phyloP scores from a whole-genome alignment of 92 coral and sea anemone species.

The Actinostola sp. region DNA sequence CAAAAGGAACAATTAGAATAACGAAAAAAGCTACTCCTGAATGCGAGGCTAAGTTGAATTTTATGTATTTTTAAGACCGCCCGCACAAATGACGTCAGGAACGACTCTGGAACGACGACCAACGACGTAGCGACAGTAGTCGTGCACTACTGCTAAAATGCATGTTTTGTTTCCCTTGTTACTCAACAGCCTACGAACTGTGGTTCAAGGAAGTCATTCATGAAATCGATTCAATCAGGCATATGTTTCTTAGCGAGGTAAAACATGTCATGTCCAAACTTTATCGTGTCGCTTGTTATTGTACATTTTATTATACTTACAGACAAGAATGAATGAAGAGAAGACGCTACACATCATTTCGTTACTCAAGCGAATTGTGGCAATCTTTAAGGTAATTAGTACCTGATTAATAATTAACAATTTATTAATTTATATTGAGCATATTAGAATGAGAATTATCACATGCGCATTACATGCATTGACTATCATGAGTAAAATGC shows the following conservation, averaged over 20 bases:
- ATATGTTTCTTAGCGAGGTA: constrained; percentile 76
- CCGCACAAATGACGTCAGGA: no score
- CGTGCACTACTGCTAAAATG: neutral
- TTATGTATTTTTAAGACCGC: no score
- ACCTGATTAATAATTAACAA: no score
- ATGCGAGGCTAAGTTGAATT: no score
- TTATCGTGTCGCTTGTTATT: neutral
- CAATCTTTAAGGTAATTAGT: constrained; percentile 85
- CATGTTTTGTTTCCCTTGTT: neutral
- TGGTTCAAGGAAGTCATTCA: constrained; percentile 93
- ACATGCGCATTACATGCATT: no score
- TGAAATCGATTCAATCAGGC: constrained; percentile 85
- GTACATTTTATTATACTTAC: neutral
- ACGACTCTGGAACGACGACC: no score
- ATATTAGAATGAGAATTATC: no score
- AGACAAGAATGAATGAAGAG: constrained; percentile 61
- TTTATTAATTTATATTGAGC: no score
- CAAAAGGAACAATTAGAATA: no score
- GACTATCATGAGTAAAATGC: no score
- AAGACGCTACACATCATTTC: constrained; percentile 85
- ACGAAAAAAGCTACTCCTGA: no score
- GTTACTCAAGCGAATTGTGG: constrained; percentile 81
- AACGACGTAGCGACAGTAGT: no score
- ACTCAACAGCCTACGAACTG: constrained; percentile 78
- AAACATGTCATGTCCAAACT: constrained; percentile 9